Conservation (phyloP, 2,113 vertebrate genomes). For the Apistogramma diplotaenia region DNA sequence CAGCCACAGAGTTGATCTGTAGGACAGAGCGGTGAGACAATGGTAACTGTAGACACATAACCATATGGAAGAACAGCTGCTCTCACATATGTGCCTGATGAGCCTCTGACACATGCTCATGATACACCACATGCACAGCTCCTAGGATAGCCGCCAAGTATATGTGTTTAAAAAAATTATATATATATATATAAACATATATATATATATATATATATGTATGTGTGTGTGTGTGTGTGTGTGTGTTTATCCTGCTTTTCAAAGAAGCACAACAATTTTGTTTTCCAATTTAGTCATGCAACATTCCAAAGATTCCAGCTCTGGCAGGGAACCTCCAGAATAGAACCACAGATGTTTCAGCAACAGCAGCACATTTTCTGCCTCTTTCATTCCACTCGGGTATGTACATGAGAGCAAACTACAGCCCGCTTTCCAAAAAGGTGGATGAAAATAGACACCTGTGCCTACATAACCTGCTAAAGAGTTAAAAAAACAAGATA, state of each 20-base stretch:
- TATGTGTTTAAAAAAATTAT: no score
- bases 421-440: slow-evolving; percentile 25
- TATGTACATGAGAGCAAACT: slow-evolving; percentile 42
- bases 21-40: slow-evolving; percentile 9
- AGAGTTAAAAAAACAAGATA: background rate
- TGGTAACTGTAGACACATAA: background rate
- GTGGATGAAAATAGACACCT: slow-evolving; percentile 29
- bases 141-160: background rate
- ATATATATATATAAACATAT: no score
- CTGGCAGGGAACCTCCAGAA: slow-evolving; percentile 52
- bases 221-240: no score
- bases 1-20: slow-evolving; percentile 84
- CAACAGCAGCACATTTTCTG: slow-evolving; percentile 34
- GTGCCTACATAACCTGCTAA: slow-evolving; percentile 19
- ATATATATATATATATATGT: no score
- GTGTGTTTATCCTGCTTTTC: background rate
- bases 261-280: slow-evolving; percentile 1
- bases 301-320: slow-evolving; percentile 61
- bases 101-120: background rate
- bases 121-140: background rate
- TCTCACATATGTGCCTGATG: background rate
- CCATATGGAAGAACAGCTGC: background rate
- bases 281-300: slow-evolving; percentile 32
- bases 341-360: slow-evolving; percentile 48
- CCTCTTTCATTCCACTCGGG: slow-evolving; percentile 42